A percentile compares a stretch with the other conserved stretches of the same genome.
Evolutionary conservation across 2,113 vertebrate species (phyloP).

Genomic region (Pangasianodon gigas): DNA sequence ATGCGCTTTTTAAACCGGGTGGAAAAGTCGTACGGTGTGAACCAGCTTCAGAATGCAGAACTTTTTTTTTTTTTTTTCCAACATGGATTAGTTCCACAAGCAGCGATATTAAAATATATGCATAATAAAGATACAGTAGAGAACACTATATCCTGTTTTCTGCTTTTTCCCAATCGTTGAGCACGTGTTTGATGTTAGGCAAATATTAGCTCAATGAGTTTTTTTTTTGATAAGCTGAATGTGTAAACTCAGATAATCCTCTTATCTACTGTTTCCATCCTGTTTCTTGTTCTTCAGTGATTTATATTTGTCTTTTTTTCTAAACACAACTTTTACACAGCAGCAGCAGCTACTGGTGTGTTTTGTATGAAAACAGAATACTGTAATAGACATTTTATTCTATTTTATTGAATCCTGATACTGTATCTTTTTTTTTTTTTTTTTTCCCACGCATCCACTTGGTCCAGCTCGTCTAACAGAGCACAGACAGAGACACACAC

Average conservation of each 20-base stretch:
- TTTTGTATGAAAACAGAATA: neutral
- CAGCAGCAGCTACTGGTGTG: neutral
- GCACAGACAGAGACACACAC: conserved; percentile 45
- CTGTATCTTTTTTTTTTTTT: neutral
- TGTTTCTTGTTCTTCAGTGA: neutral
- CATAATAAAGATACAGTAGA: neutral
- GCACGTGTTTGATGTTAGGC: too few species aligned
- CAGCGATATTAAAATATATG: neutral
- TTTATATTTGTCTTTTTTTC: neutral
- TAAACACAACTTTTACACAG: neutral
- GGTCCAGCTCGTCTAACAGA: neutral
- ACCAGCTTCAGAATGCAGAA: too few species aligned
- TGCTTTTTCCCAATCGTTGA: too few species aligned
- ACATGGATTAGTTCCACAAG: too few species aligned
- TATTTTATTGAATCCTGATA: neutral
- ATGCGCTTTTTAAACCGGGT: too few species aligned
- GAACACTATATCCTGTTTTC: too few species aligned
- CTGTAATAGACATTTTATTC: neutral
- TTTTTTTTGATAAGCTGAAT: neutral
- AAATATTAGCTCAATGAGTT: neutral
- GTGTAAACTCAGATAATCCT: neutral
- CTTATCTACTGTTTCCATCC: neutral
- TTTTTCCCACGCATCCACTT: neutral
- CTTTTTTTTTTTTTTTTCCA: too few species aligned
- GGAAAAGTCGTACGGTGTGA: too few species aligned